Evolutionary conservation across 2,888 invertebrate genomes (phyloP).

Genomic region (Andrena chrysosceles): DNA sequence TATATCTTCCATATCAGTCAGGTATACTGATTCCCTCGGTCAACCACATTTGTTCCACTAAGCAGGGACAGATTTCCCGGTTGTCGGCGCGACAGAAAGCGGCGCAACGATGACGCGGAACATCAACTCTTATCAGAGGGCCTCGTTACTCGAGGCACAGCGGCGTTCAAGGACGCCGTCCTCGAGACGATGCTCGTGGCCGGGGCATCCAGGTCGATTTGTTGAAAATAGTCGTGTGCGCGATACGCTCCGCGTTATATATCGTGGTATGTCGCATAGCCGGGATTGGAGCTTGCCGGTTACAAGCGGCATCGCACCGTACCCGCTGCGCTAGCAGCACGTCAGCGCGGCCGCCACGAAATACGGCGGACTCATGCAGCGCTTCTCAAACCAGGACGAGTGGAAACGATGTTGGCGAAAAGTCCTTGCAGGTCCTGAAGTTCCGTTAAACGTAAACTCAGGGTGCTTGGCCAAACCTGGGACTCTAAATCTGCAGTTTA

Average conservation of each 20-base stretch:
- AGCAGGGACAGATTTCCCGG: conserved; percentile 19
- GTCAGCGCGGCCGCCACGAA: conserved; percentile 66
- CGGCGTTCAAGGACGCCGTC: conserved; percentile 50
- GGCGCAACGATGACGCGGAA: conserved; percentile 33
- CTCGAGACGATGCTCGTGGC: conserved; percentile 31
- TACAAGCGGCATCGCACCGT: conserved; percentile 72
- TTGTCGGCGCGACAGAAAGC: conserved; percentile 29
- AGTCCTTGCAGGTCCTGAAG: background rate
- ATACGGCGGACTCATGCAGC: conserved; percentile 75
- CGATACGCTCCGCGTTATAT: conserved; percentile 62
- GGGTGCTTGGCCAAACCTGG: too few species aligned
- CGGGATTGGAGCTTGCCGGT: conserved; percentile 63
- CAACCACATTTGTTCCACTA: conserved; percentile 19
- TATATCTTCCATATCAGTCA: too few species aligned
- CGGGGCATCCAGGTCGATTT: conserved; percentile 63
- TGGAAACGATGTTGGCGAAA: background rate
- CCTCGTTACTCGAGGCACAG: conserved; percentile 16
- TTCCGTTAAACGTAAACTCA: too few species aligned
- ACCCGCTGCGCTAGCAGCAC: conserved; percentile 73
- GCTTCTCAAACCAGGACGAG: conserved; percentile 72
- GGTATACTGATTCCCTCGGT: background rate
- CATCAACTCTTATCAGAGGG: conserved; percentile 54
- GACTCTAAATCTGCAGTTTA: too few species aligned
- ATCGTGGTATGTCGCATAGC: conserved; percentile 70
- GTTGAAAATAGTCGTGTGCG: conserved; percentile 66